Percentiles rank a stretch among this genome's conserved stretches.
These are phyloP conservation scores for Pseudococcus jackbeardsleyi DNA, from an alignment of 2,888 invertebrate genomes.

Conservation along the genomic window DNA sequence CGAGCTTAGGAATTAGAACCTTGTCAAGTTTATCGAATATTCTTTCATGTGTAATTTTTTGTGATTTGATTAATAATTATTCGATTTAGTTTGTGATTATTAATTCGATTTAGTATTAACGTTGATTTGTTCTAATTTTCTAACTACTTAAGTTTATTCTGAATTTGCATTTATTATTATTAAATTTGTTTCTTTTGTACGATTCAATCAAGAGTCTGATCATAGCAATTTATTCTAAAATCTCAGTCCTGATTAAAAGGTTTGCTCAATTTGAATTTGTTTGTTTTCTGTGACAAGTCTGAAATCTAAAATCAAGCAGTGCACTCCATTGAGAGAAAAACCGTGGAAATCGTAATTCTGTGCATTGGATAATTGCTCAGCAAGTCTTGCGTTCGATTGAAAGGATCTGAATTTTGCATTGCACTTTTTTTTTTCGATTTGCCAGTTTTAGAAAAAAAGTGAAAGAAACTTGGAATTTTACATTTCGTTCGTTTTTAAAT, in stretches of 20 bases:
- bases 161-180: slow-evolving; percentile 20
- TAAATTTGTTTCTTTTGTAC: neutral
- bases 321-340: no score
- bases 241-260: neutral
- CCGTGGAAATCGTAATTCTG: no score
- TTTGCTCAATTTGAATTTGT: neutral
- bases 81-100: neutral
- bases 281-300: neutral
- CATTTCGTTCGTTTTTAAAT: no score
- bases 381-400: no score
- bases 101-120: neutral
- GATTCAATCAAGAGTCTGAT: slow-evolving; percentile 2
- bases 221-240: neutral
- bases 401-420: no score
- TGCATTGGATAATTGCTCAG: no score
- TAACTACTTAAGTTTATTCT: neutral
- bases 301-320: no score
- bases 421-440: no score
- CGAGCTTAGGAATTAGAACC: neutral
- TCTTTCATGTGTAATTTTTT: neutral
- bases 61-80: neutral
- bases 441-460: no score
- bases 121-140: slow-evolving; percentile 10
- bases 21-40: neutral
- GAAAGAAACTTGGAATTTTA: no score